Evolutionary conservation across 2,888 invertebrate species (phyloP).

Genomic region (Apotomis turbidana): DNA sequence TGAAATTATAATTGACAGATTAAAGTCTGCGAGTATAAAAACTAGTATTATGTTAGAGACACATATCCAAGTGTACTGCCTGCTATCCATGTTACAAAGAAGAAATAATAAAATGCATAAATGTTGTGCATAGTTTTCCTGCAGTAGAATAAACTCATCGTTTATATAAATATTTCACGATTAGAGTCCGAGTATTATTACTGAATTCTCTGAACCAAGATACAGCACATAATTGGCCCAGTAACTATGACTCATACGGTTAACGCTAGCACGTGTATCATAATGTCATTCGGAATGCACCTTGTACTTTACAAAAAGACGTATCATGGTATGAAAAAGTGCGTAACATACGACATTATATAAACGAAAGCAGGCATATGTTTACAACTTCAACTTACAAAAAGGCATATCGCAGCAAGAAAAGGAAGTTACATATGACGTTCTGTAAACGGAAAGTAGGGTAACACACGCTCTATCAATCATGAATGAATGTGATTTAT

Average conservation of each 20-base stretch:
- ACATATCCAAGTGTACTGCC: no score
- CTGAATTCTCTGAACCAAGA: conserved; percentile 3
- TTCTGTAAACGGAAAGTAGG: neutral
- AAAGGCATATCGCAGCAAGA: neutral
- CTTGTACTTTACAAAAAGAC: no score
- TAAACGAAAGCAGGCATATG: no score
- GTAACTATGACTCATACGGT: conserved; percentile 23
- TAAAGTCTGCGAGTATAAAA: no score
- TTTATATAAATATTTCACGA: neutral
- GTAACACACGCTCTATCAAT: conserved; percentile 5
- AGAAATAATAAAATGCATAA: no score
- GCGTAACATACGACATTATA: no score
- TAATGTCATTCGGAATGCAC: conserved; percentile 16
- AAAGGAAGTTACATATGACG: neutral
- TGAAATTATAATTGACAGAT: no score
- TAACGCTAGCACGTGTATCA: conserved; percentile 2
- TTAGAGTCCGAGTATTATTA: neutral
- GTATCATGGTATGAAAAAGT: no score
- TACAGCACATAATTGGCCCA: conserved; percentile 25
- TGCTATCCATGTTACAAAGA: no score
- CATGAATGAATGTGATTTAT: neutral
- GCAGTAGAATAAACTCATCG: neutral
- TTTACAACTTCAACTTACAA: neutral
- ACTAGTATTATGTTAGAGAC: no score
- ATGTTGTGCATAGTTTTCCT: no score